These are phyloP conservation scores for Sparidentex hasta DNA, from an alignment of 2,797 vertebrate genomes.

Conservation along the genomic window DNA sequence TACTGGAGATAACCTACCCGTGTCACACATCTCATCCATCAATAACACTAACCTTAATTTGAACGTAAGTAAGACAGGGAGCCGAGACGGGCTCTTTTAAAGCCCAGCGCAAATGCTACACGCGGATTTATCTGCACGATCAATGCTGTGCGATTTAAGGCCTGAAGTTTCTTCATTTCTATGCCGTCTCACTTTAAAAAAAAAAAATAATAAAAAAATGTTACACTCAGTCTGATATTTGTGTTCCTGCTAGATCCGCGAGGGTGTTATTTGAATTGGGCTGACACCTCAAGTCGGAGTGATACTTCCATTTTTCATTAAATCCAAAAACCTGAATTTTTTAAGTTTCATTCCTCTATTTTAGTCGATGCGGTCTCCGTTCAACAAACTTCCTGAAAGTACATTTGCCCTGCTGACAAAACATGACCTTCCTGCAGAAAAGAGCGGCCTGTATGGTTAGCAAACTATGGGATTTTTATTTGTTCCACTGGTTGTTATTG, in stretches of 20 bases:
- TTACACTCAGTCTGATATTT: slow-evolving; percentile 24
- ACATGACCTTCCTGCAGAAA: slow-evolving; percentile 43
- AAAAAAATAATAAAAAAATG: neutral
- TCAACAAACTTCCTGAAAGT: slow-evolving; percentile 9
- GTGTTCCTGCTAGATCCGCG: slow-evolving; percentile 31
- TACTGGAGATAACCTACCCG: slow-evolving; percentile 51
- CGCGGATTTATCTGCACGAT: slow-evolving; percentile 17
- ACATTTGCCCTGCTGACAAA: slow-evolving; percentile 21
- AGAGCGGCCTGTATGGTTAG: slow-evolving; percentile 32
- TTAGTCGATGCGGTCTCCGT: neutral
- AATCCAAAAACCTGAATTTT: slow-evolving; percentile 12
- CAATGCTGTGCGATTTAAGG: slow-evolving; percentile 28
- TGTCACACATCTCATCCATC: slow-evolving; percentile 39
- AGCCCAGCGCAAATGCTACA: slow-evolving; percentile 16
- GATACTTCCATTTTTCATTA: slow-evolving; percentile 21
- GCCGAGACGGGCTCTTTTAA: slow-evolving; percentile 23
- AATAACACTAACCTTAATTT: slow-evolving; percentile 23
- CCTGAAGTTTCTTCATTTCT: neutral
- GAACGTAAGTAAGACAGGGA: neutral
- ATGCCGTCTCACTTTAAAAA: slow-evolving; percentile 14
- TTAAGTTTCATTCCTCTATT: slow-evolving; percentile 4
- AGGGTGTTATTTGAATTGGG: neutral
- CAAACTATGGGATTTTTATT: slow-evolving; percentile 40
- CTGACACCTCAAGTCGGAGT: slow-evolving; percentile 8
- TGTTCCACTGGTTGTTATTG: slow-evolving; percentile 32